Base-by-base conservation (phyloP, 2,113 vertebrate species). In the Scalopus aquaticus region DNA sequence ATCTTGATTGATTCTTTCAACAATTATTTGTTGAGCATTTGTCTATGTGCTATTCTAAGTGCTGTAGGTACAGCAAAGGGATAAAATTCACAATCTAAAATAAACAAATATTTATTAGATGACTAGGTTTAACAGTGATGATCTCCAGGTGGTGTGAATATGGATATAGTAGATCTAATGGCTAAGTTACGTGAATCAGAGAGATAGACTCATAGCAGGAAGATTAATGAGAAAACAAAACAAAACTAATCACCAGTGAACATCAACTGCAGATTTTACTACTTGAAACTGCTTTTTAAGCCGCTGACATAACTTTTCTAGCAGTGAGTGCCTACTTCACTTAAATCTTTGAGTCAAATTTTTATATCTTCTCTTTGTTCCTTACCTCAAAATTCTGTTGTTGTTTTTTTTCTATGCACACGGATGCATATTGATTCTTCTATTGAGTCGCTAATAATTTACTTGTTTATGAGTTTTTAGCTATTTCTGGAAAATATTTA, bases 401-500 rank as follows among this genome's bases (percentile, higher is more conserved):
- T 54, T 60, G 1, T 79, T 44, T 42, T 60, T 2, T 79, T 44
- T 42, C 13, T 32, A 78, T 32, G 73, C 3, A 15, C 5, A 12
- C n/a, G 28, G 17, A 84, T 22, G 30, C 32, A 70, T 76, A 88
- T 51, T 30, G 49, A 86, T 26, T 2, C 39, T 86, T 90, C 28
- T 11, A 39, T 24, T 80, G 30, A 39, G 28, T 15, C 67, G 49
- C 30, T 39, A 42, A 20, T 13, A 32, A 74, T 58, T 91, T 79
- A 76, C 30, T 90, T 77, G 32, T 32, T 39, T 42, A 26, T 44
- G 26, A 28, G 10, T 44, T 74, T 79, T 67, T 3, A 62, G 15
- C 7, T 93, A 3, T 92, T 94, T 96, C 20, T 42, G 12, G 81
- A 46, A 90, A 87, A 65, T n/a, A 9, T 58, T 51, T 60, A 78